These are phyloP conservation scores for Xiphorhynchus erythropygius DNA, from an alignment of 2,797 vertebrate genomes.

Conservation along the genomic window DNA sequence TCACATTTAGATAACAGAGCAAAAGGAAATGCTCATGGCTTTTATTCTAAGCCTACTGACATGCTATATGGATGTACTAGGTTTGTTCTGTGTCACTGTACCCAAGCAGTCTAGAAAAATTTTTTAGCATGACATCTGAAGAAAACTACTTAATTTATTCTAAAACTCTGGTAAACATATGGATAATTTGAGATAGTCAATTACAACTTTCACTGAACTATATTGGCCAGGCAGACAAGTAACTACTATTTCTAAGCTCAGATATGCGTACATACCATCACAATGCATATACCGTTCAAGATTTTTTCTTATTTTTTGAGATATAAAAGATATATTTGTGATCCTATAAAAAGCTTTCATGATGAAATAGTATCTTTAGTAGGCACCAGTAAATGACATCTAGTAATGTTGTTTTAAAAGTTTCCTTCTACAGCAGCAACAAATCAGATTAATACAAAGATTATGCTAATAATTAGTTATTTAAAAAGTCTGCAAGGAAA, in stretches of 20 bases:
- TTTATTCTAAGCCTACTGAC: neutral
- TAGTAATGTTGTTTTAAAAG: conserved; percentile 31
- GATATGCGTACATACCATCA: neutral
- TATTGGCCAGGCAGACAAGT: neutral
- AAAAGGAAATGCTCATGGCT: neutral
- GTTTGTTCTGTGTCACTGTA: neutral
- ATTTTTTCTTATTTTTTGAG: conserved; percentile 24
- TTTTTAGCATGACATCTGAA: neutral
- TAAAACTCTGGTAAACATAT: neutral
- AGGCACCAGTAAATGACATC: conserved; percentile 31
- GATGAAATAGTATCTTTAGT: conserved; percentile 23
- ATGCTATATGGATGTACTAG: neutral
- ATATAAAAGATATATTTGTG: conserved; percentile 4
- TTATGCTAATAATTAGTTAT: conserved; percentile 46
- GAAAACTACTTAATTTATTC: neutral
- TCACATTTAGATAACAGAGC: fast-evolving
- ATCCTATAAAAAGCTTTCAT: conserved; percentile 43
- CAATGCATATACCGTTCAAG: neutral
- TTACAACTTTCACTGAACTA: neutral
- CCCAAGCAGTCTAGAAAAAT: neutral
- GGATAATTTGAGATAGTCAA: neutral
- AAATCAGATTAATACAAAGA: conserved; percentile 36
- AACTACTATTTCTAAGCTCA: neutral
- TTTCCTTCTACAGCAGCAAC: conserved; percentile 40
- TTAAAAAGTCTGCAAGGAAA: conserved; percentile 56